Base-by-base conservation (phyloP, 2,888 invertebrate species). In the Euclidia mi region DNA sequence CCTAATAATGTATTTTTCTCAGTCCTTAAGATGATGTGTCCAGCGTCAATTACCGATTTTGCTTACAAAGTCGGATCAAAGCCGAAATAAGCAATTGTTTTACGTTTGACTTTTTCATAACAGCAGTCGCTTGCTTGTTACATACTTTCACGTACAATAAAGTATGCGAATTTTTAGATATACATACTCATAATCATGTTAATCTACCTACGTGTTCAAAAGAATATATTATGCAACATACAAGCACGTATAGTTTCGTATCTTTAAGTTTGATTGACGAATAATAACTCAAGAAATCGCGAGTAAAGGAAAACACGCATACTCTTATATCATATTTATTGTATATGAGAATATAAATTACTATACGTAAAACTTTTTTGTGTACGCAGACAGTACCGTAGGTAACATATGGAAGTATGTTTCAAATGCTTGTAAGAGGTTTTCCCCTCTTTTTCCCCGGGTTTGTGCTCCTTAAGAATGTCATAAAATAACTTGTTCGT, bases 401-500 rank as follows among this genome's bases (percentile, higher is more conserved):
- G 51, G 70, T 83, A 79, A 88, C 83, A 81, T 85, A 87, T 84
- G 82, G 71, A 77, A 71, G 79, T 78, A 82, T 88, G 88, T 86
- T 85, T 87, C 86, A 88, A 84, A 83, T 78, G 79, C 76, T 81
- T 82, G 82, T 76, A 78, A 82, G 81, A 85, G 77, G 74, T 78
- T 84, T n/a, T n/a, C 76, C 74, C 80, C 79, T 79, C 81, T n/a
- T n/a, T n/a, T n/a, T n/a, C n/a, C n/a, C n/a, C n/a, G n/a, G 81
- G 79, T 85, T 80, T 81, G 79, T 85, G 81, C 78, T 75, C 55
- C 77, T 82, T 83, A 85, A 87, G 85, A 84, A 82, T 78, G 82
- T 81, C 78, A 87, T 88, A 84, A 88, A 85, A 81, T 82, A 88
- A 85, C 85, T 84, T 82, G 84, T 76, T 81, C 81, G 77, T 78